These are phyloP conservation scores for Hiodon alosoides DNA, from an alignment of 2,113 vertebrate species.

Conservation along the genomic window DNA sequence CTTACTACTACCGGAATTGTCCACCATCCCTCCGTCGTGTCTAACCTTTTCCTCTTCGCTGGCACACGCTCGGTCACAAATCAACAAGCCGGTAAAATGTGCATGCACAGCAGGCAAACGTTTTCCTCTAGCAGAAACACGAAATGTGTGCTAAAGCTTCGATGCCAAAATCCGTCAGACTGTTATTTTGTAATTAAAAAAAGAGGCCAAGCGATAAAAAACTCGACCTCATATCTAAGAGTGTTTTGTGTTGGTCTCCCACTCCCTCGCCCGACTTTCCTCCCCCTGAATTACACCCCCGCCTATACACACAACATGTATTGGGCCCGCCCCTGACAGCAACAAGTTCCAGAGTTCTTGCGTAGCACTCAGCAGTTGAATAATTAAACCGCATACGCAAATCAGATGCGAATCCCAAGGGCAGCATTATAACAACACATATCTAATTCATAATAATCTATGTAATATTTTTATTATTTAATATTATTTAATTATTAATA, in stretches of 20 bases:
- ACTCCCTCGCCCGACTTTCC: constrained; percentile 58
- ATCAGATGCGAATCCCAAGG: constrained; percentile 11
- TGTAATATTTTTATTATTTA: too few relatives aligned
- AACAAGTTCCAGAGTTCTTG: constrained; percentile 36
- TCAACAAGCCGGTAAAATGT: constrained; percentile 35
- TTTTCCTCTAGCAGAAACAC: constrained; percentile 24
- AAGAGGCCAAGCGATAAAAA: constrained; percentile 49
- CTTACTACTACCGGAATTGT: constrained; percentile 60
- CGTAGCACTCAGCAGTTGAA: constrained; percentile 22
- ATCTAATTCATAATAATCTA: background rate
- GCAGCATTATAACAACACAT: background rate
- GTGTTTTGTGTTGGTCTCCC: constrained; percentile 61
- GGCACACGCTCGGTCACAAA: constrained; percentile 29
- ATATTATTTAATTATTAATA: background rate
- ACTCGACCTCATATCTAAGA: constrained; percentile 51
- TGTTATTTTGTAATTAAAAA: constrained; percentile 30
- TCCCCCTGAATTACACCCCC: constrained; percentile 48
- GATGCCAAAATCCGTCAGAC: constrained; percentile 29
- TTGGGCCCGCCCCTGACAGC: constrained; percentile 53
- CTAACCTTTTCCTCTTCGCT: constrained; percentile 33
- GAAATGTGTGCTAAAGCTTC: constrained; percentile 21
- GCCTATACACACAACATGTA: constrained; percentile 31
- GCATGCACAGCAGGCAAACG: constrained; percentile 35
- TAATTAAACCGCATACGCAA: constrained; percentile 33
- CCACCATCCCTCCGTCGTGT: constrained; percentile 55